phyloP scores from a whole-genome alignment of 2,797 vertebrate species.

The Sebastolobus alascanus region DNA sequence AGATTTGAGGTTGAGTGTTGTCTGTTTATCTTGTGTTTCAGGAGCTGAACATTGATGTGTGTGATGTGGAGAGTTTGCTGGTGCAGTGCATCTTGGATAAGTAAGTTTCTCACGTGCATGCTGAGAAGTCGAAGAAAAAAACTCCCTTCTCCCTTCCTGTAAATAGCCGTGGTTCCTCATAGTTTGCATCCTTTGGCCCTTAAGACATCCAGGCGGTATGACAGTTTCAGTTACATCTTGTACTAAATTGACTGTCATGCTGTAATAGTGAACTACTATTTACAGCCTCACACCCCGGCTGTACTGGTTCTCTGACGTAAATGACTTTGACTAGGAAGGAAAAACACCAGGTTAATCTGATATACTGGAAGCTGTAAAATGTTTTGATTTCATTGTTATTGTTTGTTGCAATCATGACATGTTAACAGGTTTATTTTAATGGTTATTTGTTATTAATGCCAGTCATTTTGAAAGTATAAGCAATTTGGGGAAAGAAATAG shows the following conservation, averaged over 20 bases:
- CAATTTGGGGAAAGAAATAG: background rate
- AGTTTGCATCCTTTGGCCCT: conserved; percentile 34
- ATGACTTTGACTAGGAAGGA: background rate
- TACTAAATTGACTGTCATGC: background rate
- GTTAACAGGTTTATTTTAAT: background rate
- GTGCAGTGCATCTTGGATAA: conserved; percentile 99
- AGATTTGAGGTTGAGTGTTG: background rate
- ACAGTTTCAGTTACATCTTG: background rate
- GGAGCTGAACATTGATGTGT: conserved; percentile 99
- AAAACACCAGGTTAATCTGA: background rate
- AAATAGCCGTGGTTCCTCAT: conserved; percentile 63
- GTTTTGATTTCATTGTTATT: background rate
- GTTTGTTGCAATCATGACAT: background rate
- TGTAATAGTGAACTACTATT: background rate
- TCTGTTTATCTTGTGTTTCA: conserved; percentile 68
- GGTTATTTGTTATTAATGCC: background rate
- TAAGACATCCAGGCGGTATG: background rate
- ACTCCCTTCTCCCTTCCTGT: conserved; percentile 15
- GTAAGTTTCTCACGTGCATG: conserved; percentile 85
- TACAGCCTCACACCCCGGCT: background rate
- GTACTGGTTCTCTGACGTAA: conserved; percentile 27
- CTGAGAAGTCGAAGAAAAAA: conserved; percentile 8
- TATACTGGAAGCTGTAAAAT: background rate
- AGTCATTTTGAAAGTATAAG: background rate
- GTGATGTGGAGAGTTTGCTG: conserved; percentile 99